Base-by-base conservation (phyloP, 1,140 invertebrate genomes). In the Heterodera schachtii region DNA sequence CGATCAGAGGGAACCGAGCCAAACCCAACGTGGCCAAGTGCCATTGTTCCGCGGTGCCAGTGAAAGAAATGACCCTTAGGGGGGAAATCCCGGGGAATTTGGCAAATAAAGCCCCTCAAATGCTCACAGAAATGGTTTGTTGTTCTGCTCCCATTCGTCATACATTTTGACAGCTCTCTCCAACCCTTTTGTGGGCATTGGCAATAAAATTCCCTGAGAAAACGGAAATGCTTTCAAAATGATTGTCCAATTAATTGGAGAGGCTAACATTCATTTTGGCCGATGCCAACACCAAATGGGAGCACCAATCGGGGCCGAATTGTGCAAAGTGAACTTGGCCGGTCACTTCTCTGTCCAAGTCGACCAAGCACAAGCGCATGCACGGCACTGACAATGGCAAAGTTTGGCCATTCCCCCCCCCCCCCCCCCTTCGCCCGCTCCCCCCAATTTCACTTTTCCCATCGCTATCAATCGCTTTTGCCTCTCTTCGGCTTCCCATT, bases 331-430 rank as follows among this genome's bases (percentile, higher is more conserved):
- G 21, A 49, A 82, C 71, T 44, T 79, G 60, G n/a, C 49, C 75
- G 11, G 66, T 75, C 46, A 49, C 44, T 16, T 57, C 71, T 2
- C 46, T 46, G 21, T 82, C 73, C 46, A 80, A 57, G 43, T 71
- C 69, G 16, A 80, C 31, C n/a, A 80, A 44, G 80, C 81, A 82
- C 44, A 80, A 43, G 21, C 81, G 81, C 49, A 76, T 82, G 69
- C 81, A 82, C 19, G 43, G 44, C 13, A 21, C 80, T 78, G 43
- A 16, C 31, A 47, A 46, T 21, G 74, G 16, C 16, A 75, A 75
- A 13, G 41, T 16, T 21, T 31, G 31, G 31, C 49, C 49, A 52
- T 52, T 52, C 49, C 6, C 2, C 2, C 11, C 6, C 6, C 11
- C 4, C 4, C 9, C 47, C 4, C 4, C 47, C 47, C 4, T 49